Base-by-base conservation (phyloP, 2,888 invertebrate genomes). In the Operophtera brumata region DNA sequence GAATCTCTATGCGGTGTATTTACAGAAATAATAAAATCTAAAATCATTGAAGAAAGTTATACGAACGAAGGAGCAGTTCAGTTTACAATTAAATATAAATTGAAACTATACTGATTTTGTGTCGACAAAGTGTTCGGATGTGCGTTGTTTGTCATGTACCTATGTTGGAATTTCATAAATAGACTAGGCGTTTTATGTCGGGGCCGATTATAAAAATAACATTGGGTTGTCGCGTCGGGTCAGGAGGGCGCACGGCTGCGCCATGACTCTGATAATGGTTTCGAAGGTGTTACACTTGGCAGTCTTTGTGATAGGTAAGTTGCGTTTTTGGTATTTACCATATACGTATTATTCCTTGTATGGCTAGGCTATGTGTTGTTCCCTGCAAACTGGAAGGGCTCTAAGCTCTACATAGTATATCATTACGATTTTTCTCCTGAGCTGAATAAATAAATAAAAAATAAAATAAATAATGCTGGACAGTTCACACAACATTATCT, bases 131-230 rank as follows among this genome's bases (percentile, higher is more conserved):
- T 67, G 66, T 68, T 75, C 67, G 69, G 66, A 81, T 82, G 75
- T 86, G 84, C 84, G 84, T 86, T 86, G 83, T 86, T 83, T 81
- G 53, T 71, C 78, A 82, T 82, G 80, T 84, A 84, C 82, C 65
- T 82, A 76, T 73, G 78, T 81, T 71, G 80, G 77, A 80, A 82
- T 84, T 83, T 86, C 86, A 72, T 82, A 87, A 87, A 88, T 82
- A 81, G 86, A 86, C 69, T 82, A 83, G 82, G 84, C 82, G 76
- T 84, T 88, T 84, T 77, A 86, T 86, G 88, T 86, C 84, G 87
- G 81, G 85, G 80, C 76, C 82, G 84, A 71, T 80, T 86, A 78
- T 82, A 88, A 85, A 89, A 89, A 89, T 89, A 89, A 89, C 87
- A 83, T 81, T 79, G 78, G 75, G 73, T 80, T 77, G 76, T 82